Base-by-base conservation (phyloP, 2,888 invertebrate species). In the Phyllotreta striolata region DNA sequence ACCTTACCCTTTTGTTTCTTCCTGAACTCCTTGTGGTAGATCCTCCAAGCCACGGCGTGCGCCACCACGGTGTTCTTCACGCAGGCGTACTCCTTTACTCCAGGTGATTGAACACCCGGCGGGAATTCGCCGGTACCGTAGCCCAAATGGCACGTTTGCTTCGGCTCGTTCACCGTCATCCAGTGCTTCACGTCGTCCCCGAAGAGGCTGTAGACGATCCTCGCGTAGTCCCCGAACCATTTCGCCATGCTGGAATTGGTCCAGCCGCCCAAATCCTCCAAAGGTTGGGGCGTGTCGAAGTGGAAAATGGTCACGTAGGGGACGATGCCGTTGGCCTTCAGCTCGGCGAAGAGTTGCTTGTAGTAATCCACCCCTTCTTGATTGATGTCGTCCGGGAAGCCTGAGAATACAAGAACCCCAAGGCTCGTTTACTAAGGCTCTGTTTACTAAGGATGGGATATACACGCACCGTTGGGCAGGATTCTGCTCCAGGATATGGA, bases 61-160 rank as follows among this genome's bases (percentile, higher is more conserved):
- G 89, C 87, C 62, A 87, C 79, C 10, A 92, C 77, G 60, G 87
- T 79, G 72, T 88, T 87, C 74, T 90, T 89, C 0, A 83, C 82
- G 65, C 88, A 89, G 55, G 85, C 76, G 77, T 91, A 91, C 54
- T 86, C 86, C 0, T 84, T 86, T n/a, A 85, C 72, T 5, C 87
- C 87, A 51, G 65, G 61, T 6, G 70, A 60, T 24, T 73, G 70
- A 35, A 85, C 64, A 2, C 72, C 77, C 3, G 82, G 82, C n/a
- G 81, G 80, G 7, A 63, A 52, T 7, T 13, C 24, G 1, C 69
- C 70, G 40, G 40, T 24, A 4, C 72, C 74, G 60, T 75, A 74
- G 1, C 72, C 72, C 46, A 52, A 43, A 35, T 63, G 13, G 49
- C 80, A 74, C 5, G 64, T 66, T 39, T 70, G 67, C 56, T 72